These are phyloP conservation scores for cat (Felis catus) DNA, from an alignment of 2,113 vertebrate genomes.

Conservation along the genomic window F.catus_Fca126_mat1.0 CM031419.1:28475501-28476000, in stretches of 20 bases:
- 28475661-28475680: neutral
- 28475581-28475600: neutral
- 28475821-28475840: constrained; percentile 37
- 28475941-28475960: neutral
- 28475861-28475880: neutral
- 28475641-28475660: constrained; percentile 40
- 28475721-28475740: constrained; percentile 54
- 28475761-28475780: constrained; percentile 72
- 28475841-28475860: neutral
- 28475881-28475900: neutral
- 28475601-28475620: neutral
- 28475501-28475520: neutral
- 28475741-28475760: constrained; percentile 61
- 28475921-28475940: neutral
- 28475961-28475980: neutral
- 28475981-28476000: neutral
- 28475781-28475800: constrained; percentile 20
- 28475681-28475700: neutral
- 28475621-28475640: neutral
- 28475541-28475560: neutral
- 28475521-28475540: constrained; percentile 23
- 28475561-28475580: neutral
- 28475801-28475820: constrained; percentile 54
- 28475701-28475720: constrained; percentile 38
- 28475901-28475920: neutral